A percentile compares a stretch with the other conserved stretches of the same genome.
phyloP scores from a whole-genome alignment of 2,888 invertebrate species.

The Sarcophaga carnaria region DNA sequence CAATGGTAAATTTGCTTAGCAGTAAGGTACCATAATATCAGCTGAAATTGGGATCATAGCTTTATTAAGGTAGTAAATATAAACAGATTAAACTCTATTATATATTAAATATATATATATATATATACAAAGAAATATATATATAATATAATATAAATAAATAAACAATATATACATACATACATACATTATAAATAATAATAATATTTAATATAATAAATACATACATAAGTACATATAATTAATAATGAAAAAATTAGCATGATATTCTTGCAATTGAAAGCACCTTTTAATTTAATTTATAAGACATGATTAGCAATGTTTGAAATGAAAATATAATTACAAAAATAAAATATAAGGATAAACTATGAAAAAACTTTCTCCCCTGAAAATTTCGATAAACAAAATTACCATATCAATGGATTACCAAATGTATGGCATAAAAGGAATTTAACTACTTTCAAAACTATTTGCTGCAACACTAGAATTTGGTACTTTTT shows the following conservation, averaged over 20 bases:
- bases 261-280: too few relatives aligned
- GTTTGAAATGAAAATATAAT: too few relatives aligned
- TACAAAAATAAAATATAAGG: not conserved
- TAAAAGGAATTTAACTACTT: too few relatives aligned
- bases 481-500: too few relatives aligned
- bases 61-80: conserved; percentile 84
- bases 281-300: too few relatives aligned
- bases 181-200: not conserved
- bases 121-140: conserved; percentile 35
- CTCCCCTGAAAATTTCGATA: too few relatives aligned
- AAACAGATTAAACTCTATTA: conserved; percentile 69
- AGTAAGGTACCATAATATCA: conserved; percentile 83
- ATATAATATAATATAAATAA: conserved; percentile 30
- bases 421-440: too few relatives aligned
- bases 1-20: conserved; percentile 82
- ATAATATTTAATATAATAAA: too few relatives aligned
- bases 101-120: conserved; percentile 59
- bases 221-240: not conserved
- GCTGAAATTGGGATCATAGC: conserved; percentile 86
- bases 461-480: too few relatives aligned
- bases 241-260: too few relatives aligned
- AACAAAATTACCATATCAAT: too few relatives aligned
- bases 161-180: conserved; percentile 16
- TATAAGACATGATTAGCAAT: too few relatives aligned
- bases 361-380: not conserved